Evolutionary conservation across 2,888 invertebrate species (phyloP).

Genomic region (Erebia ligea): DNA sequence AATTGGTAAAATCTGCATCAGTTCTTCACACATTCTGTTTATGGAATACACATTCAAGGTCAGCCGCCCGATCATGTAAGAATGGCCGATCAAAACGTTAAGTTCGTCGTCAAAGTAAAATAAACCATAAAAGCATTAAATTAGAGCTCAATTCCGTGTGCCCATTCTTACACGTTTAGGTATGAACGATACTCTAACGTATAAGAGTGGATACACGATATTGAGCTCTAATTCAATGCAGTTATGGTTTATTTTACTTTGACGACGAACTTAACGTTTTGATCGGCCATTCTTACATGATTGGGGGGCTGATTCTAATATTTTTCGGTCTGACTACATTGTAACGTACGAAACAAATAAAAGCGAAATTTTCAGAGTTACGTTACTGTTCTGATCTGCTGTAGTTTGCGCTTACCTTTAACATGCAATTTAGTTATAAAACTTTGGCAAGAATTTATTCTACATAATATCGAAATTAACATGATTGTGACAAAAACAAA

Average conservation of each 20-base stretch:
- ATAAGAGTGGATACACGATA: no score
- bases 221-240: no score
- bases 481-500: slow-evolving; percentile 50
- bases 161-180: no score
- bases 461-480: slow-evolving; percentile 43
- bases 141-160: no score
- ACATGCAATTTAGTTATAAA: slow-evolving; percentile 28
- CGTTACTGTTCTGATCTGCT: not conserved
- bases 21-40: not conserved
- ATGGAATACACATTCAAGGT: not conserved
- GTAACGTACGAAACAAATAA: not conserved
- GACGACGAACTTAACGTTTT: no score
- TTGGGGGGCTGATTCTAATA: not conserved
- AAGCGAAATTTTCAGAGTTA: not conserved
- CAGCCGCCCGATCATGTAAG: no score
- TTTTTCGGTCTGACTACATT: not conserved
- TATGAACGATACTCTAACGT: no score
- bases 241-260: no score
- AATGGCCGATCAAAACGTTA: no score
- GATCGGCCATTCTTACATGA: no score
- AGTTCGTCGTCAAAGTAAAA: no score
- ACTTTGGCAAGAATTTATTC: slow-evolving; percentile 66
- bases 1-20: not conserved
- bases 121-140: no score
- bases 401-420: slow-evolving; percentile 5